Conservation (phyloP, 1,140 invertebrate genomes). For the Atta texana region DNA sequence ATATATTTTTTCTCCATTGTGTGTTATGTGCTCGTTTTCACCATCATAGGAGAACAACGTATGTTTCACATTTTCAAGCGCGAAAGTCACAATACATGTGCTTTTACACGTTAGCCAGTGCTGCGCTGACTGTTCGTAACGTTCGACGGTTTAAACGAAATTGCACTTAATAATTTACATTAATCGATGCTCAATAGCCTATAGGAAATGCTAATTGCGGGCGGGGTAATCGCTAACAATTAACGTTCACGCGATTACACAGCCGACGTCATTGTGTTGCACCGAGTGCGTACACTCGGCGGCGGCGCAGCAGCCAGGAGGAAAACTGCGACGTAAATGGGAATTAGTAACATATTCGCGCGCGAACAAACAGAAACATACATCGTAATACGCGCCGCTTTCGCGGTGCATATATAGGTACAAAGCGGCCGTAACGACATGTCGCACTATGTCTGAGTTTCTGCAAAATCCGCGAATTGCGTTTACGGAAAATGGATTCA, state of each 20-base stretch:
- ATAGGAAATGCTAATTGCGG: conserved; percentile 74
- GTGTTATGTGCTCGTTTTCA: not conserved
- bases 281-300: conserved; percentile 6
- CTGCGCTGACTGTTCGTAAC: conserved; percentile 33
- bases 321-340: conserved; percentile 60
- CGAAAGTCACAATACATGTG: not conserved
- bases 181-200: conserved; percentile 73
- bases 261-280: conserved; percentile 64
- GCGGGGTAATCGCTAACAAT: conserved; percentile 69
- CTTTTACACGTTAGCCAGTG: not conserved
- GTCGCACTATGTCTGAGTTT: not conserved
- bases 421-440: conserved; percentile 13
- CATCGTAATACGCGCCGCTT: conserved; percentile 33
- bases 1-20: conserved; percentile 51
- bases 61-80: conserved; percentile 14
- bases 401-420: not conserved
- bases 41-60: not conserved
- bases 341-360: conserved; percentile 63
- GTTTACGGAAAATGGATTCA: not conserved
- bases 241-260: conserved; percentile 70
- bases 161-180: conserved; percentile 71
- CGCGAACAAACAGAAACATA: conserved; percentile 49
- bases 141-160: conserved; percentile 66
- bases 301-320: conserved; percentile 39
- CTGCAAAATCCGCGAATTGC: conserved; percentile 31